Conservation (phyloP, 2,113 vertebrate genomes). For the Anhinga anhinga region DNA sequence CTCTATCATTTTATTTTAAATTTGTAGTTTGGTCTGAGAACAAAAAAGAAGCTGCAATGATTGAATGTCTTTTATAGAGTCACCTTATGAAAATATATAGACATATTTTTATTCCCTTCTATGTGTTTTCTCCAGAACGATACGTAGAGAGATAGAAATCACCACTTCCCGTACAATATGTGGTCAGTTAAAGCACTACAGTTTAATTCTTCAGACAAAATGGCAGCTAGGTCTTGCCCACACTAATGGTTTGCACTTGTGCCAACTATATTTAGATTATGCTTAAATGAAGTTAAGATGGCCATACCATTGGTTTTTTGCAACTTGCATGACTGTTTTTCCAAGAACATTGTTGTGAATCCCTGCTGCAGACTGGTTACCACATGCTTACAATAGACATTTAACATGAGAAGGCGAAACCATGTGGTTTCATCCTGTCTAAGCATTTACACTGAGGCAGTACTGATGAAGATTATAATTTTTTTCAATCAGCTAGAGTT, state of each 20-base stretch:
- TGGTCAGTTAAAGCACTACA: neutral
- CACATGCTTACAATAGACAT: neutral
- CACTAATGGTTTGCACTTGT: neutral
- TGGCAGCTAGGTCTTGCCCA: neutral
- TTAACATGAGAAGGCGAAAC: neutral
- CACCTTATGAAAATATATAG: neutral
- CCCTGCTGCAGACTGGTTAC: neutral
- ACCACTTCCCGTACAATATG: neutral
- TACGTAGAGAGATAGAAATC: neutral
- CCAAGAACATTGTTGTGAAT: neutral
- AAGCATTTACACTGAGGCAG: neutral
- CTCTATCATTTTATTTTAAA: neutral
- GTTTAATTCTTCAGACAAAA: neutral
- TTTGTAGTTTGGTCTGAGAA: neutral
- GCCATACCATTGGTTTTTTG: neutral
- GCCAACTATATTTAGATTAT: neutral
- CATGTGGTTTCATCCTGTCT: neutral
- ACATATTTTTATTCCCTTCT: neutral
- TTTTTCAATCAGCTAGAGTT: neutral
- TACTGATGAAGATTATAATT: neutral
- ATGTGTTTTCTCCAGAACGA: neutral
- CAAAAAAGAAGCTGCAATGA: neutral
- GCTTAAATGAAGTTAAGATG: neutral
- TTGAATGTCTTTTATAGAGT: neutral
- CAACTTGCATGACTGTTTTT: neutral